These are phyloP conservation scores for Pholis gunnellus DNA, from an alignment of 2,113 vertebrate species.

Conservation along the genomic window DNA sequence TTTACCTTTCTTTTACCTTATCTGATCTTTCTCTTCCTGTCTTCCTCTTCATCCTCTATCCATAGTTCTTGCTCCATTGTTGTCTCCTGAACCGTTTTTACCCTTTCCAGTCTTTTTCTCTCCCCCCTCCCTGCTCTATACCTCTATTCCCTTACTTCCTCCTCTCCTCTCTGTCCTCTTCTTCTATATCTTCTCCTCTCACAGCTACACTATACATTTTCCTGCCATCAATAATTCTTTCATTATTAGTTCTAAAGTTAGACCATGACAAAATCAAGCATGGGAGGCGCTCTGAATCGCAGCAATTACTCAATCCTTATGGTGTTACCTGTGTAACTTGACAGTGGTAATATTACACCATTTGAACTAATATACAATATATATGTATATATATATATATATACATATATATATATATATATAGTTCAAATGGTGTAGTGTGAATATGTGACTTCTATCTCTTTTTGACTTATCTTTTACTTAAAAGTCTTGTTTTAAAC, in stretches of 20 bases:
- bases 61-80: neutral
- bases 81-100: neutral
- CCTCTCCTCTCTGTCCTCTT: neutral
- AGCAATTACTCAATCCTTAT: neutral
- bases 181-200: neutral
- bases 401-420: too few species aligned
- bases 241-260: conserved; percentile 5
- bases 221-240: conserved; percentile 15
- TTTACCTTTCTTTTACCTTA: neutral
- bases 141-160: neutral
- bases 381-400: too few species aligned
- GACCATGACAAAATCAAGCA: neutral
- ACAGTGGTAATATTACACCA: too few species aligned
- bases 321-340: too few species aligned
- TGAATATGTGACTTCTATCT: too few species aligned
- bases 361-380: too few species aligned
- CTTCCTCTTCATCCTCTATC: neutral
- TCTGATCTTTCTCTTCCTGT: neutral
- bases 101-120: neutral
- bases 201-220: neutral
- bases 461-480: too few species aligned
- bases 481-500: too few species aligned
- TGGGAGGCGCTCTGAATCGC: neutral
- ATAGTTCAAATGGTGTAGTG: too few species aligned
- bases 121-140: neutral